A percentile compares a stretch with the other conserved stretches of the same genome.
These are phyloP conservation scores for Emys orbicularis DNA, from an alignment of 2,797 vertebrate species.

Conservation along the genomic window DNA sequence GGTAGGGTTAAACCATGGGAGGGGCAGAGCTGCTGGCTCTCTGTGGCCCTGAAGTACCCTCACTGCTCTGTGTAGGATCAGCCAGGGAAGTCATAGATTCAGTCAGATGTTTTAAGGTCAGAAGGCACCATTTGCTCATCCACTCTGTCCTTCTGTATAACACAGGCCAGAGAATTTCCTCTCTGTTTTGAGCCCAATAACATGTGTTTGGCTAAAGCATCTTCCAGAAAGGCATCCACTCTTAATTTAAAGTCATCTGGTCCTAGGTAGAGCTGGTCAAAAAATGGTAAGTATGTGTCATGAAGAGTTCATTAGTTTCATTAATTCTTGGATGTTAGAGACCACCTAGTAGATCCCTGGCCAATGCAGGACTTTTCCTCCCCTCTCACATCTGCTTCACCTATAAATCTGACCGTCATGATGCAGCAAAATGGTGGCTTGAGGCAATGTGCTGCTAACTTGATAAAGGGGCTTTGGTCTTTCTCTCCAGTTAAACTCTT, in stretches of 20 bases:
- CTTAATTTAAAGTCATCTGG: background rate
- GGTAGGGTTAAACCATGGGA: background rate
- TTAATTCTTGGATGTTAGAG: background rate
- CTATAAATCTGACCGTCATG: too few relatives aligned
- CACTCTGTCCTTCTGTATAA: background rate
- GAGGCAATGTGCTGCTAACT: too few relatives aligned
- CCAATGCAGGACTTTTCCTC: background rate
- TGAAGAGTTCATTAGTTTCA: background rate
- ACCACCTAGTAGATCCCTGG: background rate
- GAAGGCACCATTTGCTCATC: background rate
- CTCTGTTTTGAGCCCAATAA: background rate
- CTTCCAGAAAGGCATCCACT: background rate
- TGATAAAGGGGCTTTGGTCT: too few relatives aligned
- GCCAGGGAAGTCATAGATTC: background rate
- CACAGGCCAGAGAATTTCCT: background rate
- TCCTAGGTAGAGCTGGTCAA: background rate
- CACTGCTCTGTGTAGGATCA: background rate
- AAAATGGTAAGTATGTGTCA: background rate
- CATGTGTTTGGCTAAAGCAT: background rate
- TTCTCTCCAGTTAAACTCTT: too few relatives aligned
- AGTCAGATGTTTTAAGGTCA: background rate
- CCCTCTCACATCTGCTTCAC: too few relatives aligned
- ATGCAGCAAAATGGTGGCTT: too few relatives aligned
- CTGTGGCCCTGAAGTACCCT: background rate
- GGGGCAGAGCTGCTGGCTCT: background rate